These are phyloP conservation scores for Acanthoscelides obtectus DNA, from an alignment of 2,888 invertebrate genomes.

Conservation along the genomic window DNA sequence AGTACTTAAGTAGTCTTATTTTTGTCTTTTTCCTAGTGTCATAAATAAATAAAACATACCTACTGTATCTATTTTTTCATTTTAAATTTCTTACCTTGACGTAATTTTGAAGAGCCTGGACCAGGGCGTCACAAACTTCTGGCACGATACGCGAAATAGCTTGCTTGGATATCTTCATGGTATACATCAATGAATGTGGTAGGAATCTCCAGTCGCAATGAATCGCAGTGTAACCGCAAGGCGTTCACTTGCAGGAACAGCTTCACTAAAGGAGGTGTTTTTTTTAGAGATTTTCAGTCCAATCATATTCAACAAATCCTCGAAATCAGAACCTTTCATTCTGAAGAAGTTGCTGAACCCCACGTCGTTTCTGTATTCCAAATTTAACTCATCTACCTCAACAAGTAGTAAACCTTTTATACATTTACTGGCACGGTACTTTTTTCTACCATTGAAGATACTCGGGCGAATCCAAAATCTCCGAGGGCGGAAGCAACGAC, in stretches of 20 bases:
- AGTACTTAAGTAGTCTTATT: too few species aligned
- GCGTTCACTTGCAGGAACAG: constrained; percentile 8
- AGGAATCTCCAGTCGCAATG: constrained; percentile 7
- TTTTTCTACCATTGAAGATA: neutral
- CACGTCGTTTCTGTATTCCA: constrained; percentile 5
- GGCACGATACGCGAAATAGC: constrained; percentile 8
- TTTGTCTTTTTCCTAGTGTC: too few species aligned
- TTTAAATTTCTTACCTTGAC: constrained; percentile 10
- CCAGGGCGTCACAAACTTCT: constrained; percentile 11
- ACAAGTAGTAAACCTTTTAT: constrained; percentile 4
- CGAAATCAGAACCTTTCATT: constrained; percentile 2
- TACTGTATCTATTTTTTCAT: too few species aligned
- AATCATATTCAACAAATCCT: constrained; percentile 1
- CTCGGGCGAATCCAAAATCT: constrained; percentile 9
- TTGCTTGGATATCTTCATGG: constrained; percentile 12
- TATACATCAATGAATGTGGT: constrained; percentile 5
- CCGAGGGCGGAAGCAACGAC: neutral
- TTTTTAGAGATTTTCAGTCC: constrained; percentile 4
- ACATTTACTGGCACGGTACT: constrained; percentile 2
- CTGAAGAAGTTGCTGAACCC: constrained; percentile 6
- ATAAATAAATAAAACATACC: too few species aligned
- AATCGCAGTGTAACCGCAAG: constrained; percentile 6
- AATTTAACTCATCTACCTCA: constrained; percentile 4
- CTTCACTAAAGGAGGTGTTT: constrained; percentile 5
- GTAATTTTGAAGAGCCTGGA: constrained; percentile 6